Evolutionary conservation across 2,888 invertebrate genomes (phyloP).

Genomic region (Hypena proboscidalis): DNA sequence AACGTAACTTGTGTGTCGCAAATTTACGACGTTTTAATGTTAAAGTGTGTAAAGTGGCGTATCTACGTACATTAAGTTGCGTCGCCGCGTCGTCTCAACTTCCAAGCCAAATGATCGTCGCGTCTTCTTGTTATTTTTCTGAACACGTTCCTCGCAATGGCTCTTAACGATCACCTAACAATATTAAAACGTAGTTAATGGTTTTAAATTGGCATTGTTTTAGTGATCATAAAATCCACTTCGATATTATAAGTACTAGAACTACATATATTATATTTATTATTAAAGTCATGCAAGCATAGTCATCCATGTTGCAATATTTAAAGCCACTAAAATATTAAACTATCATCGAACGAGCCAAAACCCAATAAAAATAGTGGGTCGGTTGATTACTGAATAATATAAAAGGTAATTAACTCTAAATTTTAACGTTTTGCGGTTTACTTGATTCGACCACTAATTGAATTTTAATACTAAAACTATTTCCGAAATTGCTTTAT

Average conservation of each 20-base stretch:
- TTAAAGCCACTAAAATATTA: constrained; percentile 4
- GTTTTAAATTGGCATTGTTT: constrained; percentile 39
- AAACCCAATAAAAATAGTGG: constrained; percentile 8
- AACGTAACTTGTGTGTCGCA: constrained; percentile 34
- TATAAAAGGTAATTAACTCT: constrained; percentile 10
- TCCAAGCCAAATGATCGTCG: constrained; percentile 17
- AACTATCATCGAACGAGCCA: background rate
- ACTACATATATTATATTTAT: constrained; percentile 22
- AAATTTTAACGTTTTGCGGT: constrained; percentile 1
- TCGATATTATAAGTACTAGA: too few species aligned
- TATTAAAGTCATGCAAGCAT: constrained; percentile 1
- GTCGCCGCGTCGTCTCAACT: too few species aligned
- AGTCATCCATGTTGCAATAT: constrained; percentile 5
- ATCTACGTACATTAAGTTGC: constrained; percentile 28
- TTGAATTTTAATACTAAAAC: constrained; percentile 5
- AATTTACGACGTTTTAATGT: constrained; percentile 43
- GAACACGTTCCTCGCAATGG: constrained; percentile 35
- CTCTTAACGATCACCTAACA: constrained; percentile 30
- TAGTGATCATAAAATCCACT: constrained; percentile 31
- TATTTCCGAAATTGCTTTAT: constrained; percentile 10
- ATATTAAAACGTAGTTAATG: constrained; percentile 41
- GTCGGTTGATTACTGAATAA: constrained; percentile 18
- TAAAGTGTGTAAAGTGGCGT: constrained; percentile 35
- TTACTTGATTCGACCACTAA: constrained; percentile 5
- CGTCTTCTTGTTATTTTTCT: constrained; percentile 34